Evolutionary conservation across 2,888 invertebrate species (phyloP).

Genomic region (Ceramica pisi): DNA sequence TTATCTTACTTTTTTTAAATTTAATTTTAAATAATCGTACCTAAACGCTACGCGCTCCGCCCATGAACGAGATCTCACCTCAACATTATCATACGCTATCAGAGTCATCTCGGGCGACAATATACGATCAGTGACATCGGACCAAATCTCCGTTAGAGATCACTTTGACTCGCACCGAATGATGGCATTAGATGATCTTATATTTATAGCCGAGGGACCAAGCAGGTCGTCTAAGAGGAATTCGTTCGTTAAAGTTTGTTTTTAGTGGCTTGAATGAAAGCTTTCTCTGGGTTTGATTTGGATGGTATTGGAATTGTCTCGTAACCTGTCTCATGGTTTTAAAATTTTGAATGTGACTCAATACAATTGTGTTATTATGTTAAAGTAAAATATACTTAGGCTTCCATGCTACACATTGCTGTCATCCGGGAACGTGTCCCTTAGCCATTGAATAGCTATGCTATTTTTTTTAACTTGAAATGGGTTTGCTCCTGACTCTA

Average conservation of each 20-base stretch:
- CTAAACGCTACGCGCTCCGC: conserved; percentile 68
- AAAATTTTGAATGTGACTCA: neutral
- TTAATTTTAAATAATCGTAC: no score
- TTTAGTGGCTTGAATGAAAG: conserved; percentile 36
- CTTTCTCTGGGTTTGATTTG: conserved; percentile 18
- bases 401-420: no score
- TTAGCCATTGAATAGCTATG: no score
- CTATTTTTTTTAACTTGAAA: no score
- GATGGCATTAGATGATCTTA: conserved; percentile 79
- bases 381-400: no score
- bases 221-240: conserved; percentile 55
- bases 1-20: no score
- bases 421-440: no score
- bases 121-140: conserved; percentile 88
- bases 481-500: no score
- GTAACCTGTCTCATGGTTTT: neutral
- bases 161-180: conserved; percentile 86
- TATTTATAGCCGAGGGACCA: conserved; percentile 70
- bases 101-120: conserved; percentile 88
- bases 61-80: conserved; percentile 55
- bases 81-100: conserved; percentile 82
- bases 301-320: conserved; percentile 25
- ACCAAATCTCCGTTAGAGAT: conserved; percentile 81
- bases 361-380: neutral
- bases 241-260: conserved; percentile 51